Base-by-base conservation (phyloP, 2,113 vertebrate genomes). In the Butorides virescens region DNA sequence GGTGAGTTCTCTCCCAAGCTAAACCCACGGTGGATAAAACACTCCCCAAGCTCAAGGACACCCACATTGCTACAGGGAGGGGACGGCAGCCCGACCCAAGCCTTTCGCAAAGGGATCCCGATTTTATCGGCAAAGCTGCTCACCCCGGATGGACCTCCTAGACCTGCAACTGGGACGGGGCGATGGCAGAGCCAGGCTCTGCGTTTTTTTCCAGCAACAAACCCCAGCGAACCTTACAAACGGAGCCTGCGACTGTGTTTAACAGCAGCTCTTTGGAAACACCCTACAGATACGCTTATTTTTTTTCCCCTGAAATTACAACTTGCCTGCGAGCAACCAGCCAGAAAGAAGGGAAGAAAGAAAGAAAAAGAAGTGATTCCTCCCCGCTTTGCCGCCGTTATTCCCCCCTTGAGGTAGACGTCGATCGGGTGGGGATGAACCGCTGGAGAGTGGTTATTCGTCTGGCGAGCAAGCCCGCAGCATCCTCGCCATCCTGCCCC, bases 371-470 rank as follows among this genome's bases (percentile, higher is more conserved):
- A 52, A 75, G 52, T 2, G 63, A 75, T 86, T 95, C 88, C 86
- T 97, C 95, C 81, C 59, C 37, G 2, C 67, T 89, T 68, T 56
- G 79, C 80, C 7, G 8, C 86, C 15, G 9, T 53, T 81, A n/a
- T 53, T 85, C 70, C 96, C 79, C 92, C 72, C 95, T 97, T 99
- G 99, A 99, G 99, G 99, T 99, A 99, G 99, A 99, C 98, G 92
- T 98, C 93, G 95, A 97, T 97, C 75, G 95, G 98, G 97, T 95
- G 98, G 96, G 98, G 98, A 96, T 70, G 97, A 96, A 97, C 97
- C 94, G 93, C 80, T 86, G 96, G 56, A 96, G 94, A 98, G 98
- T 95, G 97, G 96, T 97, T 97, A 47, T 66, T 55, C 29, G 30
- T 55, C 68, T 11, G 91, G 65, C 8, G 66, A 95, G 97, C 55